These are phyloP conservation scores for Bombus picipes DNA, from an alignment of 1,140 invertebrate species.

Conservation along the genomic window DNA sequence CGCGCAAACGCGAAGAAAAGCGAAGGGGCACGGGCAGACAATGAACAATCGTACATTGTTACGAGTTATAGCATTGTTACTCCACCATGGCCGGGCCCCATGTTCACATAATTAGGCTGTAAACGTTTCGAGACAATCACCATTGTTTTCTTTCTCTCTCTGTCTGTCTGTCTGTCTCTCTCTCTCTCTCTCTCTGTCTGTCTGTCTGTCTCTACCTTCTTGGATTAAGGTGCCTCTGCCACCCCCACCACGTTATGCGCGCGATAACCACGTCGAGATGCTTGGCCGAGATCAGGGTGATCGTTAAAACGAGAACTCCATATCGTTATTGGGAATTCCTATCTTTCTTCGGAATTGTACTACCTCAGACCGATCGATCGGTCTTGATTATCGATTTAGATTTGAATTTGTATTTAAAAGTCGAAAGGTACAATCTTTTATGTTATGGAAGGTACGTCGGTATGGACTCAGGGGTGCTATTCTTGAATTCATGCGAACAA, in stretches of 20 bases:
- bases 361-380: too few species aligned
- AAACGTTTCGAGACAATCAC: conserved; percentile 83
- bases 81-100: conserved; percentile 76
- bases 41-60: conserved; percentile 84
- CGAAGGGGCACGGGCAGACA: conserved; percentile 73
- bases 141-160: conserved; percentile 77
- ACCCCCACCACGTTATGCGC: conserved; percentile 19
- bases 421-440: not conserved
- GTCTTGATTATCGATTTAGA: not conserved
- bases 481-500: conserved; percentile 24
- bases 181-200: conserved; percentile 59
- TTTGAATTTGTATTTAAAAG: not conserved
- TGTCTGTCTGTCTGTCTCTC: conserved; percentile 49
- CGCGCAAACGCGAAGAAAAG: conserved; percentile 63
- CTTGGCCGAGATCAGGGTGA: conserved; percentile 24
- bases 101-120: conserved; percentile 84
- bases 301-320: not conserved
- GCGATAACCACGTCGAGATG: conserved; percentile 45
- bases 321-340: not conserved
- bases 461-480: not conserved
- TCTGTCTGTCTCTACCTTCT: conserved; percentile 36
- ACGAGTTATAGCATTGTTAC: conserved; percentile 83
- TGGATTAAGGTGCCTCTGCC: conserved; percentile 60
- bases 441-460: not conserved
- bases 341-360: not conserved